phyloP scores from a whole-genome alignment of 2,113 vertebrate genomes.

The Aspiorhynchus laticeps region DNA sequence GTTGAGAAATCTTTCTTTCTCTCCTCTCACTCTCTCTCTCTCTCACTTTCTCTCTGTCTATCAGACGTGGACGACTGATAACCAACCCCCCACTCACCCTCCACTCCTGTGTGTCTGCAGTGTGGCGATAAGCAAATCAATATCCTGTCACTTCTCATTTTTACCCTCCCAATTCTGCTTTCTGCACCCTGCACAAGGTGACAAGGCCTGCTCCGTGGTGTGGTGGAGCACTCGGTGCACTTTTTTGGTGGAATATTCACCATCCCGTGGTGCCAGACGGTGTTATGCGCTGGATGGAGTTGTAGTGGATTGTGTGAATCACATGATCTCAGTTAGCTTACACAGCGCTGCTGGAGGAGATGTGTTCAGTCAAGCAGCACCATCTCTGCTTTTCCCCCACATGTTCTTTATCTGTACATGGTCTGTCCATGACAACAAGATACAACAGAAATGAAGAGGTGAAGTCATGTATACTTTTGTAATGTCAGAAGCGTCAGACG shows the following conservation, averaged over 20 bases:
- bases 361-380: slow-evolving; percentile 34
- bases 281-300: slow-evolving; percentile 44
- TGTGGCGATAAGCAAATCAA: slow-evolving; percentile 84
- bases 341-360: slow-evolving; percentile 33
- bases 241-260: slow-evolving; percentile 64
- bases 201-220: slow-evolving; percentile 72
- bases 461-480: slow-evolving; percentile 19
- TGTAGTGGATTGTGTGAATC: slow-evolving; percentile 44
- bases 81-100: slow-evolving; percentile 73
- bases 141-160: slow-evolving; percentile 85
- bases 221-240: slow-evolving; percentile 67
- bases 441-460: not conserved
- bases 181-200: slow-evolving; percentile 79
- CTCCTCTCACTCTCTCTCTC: slow-evolving; percentile 55
- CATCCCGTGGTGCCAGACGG: slow-evolving; percentile 53
- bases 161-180: slow-evolving; percentile 78
- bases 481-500: not conserved
- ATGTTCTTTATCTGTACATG: slow-evolving; percentile 3
- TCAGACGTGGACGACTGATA: slow-evolving; percentile 78
- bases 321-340: slow-evolving; percentile 38
- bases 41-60: slow-evolving; percentile 68
- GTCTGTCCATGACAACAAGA: slow-evolving; percentile 7
- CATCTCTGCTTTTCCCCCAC: slow-evolving; percentile 18
- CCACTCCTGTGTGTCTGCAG: slow-evolving; percentile 81
- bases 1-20: slow-evolving; percentile 71